Evolutionary conservation across 92 coral and sea anemone species (phyloP).

Genomic region (Umimayanthus chanpuru): DNA sequence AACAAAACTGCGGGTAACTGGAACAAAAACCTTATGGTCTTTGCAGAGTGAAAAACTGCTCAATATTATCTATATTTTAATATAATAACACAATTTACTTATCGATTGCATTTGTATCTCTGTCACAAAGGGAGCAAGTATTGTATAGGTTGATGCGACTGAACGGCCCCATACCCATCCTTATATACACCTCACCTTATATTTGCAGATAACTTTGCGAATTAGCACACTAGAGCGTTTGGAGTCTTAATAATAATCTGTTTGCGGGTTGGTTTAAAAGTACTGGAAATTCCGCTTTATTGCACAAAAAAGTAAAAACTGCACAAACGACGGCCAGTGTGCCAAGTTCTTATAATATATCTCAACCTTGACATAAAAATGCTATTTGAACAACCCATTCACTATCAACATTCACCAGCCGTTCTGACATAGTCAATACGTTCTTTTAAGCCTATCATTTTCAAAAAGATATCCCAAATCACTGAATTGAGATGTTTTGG

Average conservation of each 20-base stretch:
- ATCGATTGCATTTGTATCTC: background rate
- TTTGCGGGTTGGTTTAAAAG: background rate
- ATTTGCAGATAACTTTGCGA: background rate
- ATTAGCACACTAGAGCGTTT: background rate
- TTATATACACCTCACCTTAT: background rate
- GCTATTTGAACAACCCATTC: too few species aligned
- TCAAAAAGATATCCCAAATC: background rate
- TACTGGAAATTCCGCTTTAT: background rate
- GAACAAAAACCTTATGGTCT: too few species aligned
- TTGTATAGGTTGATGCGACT: background rate
- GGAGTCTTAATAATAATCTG: background rate
- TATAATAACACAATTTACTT: too few species aligned
- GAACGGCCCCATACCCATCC: background rate
- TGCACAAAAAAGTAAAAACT: background rate
- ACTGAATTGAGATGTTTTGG: background rate
- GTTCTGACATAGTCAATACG: background rate
- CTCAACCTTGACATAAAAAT: too few species aligned
- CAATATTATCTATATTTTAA: too few species aligned
- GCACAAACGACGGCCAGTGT: background rate
- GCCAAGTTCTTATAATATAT: too few species aligned
- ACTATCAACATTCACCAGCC: background rate
- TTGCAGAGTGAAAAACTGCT: background rate
- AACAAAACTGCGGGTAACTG: conserved; percentile 35
- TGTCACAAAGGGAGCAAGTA: background rate
- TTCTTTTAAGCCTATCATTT: background rate